Conservation (phyloP, 2,888 invertebrate genomes). For the Diadegma fenestrale region DNA sequence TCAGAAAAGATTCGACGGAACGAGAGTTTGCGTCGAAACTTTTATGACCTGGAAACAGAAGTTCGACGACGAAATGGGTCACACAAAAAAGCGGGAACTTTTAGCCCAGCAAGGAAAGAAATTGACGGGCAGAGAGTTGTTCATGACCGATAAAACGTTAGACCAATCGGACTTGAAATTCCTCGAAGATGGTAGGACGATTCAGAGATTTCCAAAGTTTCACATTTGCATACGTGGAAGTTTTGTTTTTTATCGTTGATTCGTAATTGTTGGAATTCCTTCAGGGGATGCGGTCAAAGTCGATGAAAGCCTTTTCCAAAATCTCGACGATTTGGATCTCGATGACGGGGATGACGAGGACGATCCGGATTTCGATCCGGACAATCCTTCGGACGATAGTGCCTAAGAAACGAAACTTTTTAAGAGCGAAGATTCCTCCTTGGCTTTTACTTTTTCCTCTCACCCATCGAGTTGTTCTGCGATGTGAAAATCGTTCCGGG, state of each 20-base stretch:
- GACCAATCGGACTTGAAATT: slow-evolving; percentile 99
- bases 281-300: slow-evolving; percentile 94
- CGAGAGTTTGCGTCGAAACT: slow-evolving; percentile 97
- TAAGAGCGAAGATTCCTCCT: background rate
- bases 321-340: slow-evolving; percentile 93
- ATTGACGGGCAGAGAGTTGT: slow-evolving; percentile 96
- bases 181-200: slow-evolving; percentile 91
- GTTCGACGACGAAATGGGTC: slow-evolving; percentile 96
- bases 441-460: slow-evolving; percentile 12
- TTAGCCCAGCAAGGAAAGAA: slow-evolving; percentile 91
- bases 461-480: background rate
- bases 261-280: slow-evolving; percentile 71
- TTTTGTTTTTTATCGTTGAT: background rate
- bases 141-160: slow-evolving; percentile 96
- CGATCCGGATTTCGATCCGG: slow-evolving; percentile 88
- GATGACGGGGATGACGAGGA: slow-evolving; percentile 89
- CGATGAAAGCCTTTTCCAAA: slow-evolving; percentile 97
- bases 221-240: background rate
- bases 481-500: slow-evolving; percentile 13
- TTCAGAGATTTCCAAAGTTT: background rate
- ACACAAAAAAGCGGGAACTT: slow-evolving; percentile 90
- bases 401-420: slow-evolving; percentile 71
- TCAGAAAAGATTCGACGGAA: slow-evolving; percentile 97
- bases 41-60: slow-evolving; percentile 97
- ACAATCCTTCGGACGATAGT: slow-evolving; percentile 79